These are phyloP conservation scores for Emys orbicularis DNA, from an alignment of 2,797 vertebrate genomes.

Conservation along the genomic window DNA sequence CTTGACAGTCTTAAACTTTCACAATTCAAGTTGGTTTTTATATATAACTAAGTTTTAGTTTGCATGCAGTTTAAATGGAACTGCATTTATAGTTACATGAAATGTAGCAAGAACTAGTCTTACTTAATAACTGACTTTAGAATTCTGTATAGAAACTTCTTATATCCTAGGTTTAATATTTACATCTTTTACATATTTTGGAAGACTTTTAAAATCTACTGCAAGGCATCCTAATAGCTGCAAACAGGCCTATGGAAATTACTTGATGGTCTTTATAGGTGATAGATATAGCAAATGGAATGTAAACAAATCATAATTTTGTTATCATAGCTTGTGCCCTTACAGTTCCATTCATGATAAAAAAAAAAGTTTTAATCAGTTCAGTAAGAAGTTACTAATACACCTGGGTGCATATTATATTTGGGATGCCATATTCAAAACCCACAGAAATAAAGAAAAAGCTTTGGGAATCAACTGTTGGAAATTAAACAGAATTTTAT, in stretches of 20 bases:
- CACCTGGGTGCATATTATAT: not conserved
- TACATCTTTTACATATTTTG: not conserved
- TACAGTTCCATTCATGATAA: not conserved
- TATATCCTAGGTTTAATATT: not conserved
- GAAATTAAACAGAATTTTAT: not conserved
- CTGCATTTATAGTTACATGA: not conserved
- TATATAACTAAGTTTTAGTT: not conserved
- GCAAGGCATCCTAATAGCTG: not conserved
- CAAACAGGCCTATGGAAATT: not conserved
- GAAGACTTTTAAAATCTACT: not conserved
- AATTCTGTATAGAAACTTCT: not conserved
- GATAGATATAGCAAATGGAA: not conserved
- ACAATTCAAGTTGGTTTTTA: not conserved
- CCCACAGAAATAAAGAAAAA: not conserved
- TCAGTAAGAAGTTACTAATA: not conserved
- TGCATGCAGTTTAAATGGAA: not conserved
- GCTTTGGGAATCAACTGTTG: fast-evolving
- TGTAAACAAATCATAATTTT: not conserved
- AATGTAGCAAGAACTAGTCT: not conserved
- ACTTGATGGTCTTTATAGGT: not conserved
- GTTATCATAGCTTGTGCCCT: fast-evolving
- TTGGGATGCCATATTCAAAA: not conserved
- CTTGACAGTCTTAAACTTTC: conserved; percentile 8
- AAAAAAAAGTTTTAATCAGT: not conserved
- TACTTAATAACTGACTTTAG: not conserved